Conservation (phyloP, 2,797 vertebrate species). For the Falco peregrinus region DNA sequence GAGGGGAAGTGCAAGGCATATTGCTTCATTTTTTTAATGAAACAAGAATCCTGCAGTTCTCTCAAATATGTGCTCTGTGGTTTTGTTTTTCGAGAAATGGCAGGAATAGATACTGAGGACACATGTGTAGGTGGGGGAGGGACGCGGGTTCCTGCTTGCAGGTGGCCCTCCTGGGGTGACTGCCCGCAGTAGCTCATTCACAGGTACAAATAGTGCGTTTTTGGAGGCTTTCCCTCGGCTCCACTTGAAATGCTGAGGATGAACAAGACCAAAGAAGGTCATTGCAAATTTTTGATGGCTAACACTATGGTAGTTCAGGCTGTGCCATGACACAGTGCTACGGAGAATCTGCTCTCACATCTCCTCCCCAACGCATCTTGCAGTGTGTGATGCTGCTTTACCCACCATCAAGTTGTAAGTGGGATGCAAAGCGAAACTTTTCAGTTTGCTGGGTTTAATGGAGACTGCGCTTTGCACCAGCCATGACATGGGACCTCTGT, state of each 20-base stretch:
- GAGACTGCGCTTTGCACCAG: no score
- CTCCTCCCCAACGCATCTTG: neutral
- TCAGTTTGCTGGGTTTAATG: neutral
- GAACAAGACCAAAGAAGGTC: neutral
- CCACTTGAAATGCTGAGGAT: neutral
- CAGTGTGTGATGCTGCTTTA: fast-evolving
- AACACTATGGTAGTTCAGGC: no score
- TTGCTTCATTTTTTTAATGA: neutral
- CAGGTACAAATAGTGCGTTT: neutral
- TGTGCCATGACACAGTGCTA: no score
- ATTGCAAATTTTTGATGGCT: neutral
- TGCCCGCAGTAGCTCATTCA: neutral
- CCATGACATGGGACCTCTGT: fast-evolving
- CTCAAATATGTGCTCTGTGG: fast-evolving
- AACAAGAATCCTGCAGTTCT: neutral
- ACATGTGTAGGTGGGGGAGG: neutral
- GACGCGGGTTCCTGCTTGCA: neutral
- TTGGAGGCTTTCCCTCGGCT: neutral
- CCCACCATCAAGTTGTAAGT: fast-evolving
- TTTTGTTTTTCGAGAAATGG: neutral
- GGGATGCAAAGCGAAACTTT: neutral
- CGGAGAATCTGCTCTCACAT: neutral
- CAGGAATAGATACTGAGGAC: neutral
- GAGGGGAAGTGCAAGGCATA: neutral
- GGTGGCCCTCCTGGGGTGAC: neutral